Base-by-base conservation (phyloP, 1,140 invertebrate species). In the Brachionus sp. region DNA sequence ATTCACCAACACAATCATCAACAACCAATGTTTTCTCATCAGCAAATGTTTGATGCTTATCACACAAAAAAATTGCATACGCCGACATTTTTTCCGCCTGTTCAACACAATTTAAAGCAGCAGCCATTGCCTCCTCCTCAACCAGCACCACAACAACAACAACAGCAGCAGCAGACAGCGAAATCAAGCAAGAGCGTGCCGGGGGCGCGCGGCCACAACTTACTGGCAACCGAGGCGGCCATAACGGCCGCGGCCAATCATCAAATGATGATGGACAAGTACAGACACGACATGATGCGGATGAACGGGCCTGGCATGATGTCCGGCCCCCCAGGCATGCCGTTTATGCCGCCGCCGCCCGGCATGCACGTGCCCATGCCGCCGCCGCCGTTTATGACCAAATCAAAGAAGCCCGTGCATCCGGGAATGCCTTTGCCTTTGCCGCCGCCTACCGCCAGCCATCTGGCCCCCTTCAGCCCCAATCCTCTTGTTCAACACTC, bases 211-310 rank as follows among this genome's bases (percentile, higher is more conserved):
- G 13, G 19, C 1, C 19, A 62, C 35, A 62, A 80, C 37, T 66
- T 57, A n/a, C 13, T 80, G 19, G 35, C 37, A 0, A 80, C 77
- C 5, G 77, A 80, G 39, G 77, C 77, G 7, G 77, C 77, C 7
- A 62, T 80, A 5, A 80, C 62, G 4, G 77, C 77, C 7, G 77
- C 77, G 7, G 77, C 77, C 35, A 42, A 78, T 23, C 77, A 80
- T 5, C 77, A 80, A 2, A 7, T 62, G 5, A 42, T 80, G 33
- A 62, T 80, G 50, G 77, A 80, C 29, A 80, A 80, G 33, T 62
- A 80, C 35, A 10, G 50, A 1, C 77, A 80, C 9, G 77, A 80
- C 35, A 46, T 77, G 39, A 50, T 77, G 44, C 39, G 75, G 13
- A 10, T 35, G 29, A 5, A 7, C 16, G 6, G 7, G 9, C 25